Base-by-base conservation (phyloP, 92 coral and sea anemone genomes). In the Zoanthus gigantus region DNA sequence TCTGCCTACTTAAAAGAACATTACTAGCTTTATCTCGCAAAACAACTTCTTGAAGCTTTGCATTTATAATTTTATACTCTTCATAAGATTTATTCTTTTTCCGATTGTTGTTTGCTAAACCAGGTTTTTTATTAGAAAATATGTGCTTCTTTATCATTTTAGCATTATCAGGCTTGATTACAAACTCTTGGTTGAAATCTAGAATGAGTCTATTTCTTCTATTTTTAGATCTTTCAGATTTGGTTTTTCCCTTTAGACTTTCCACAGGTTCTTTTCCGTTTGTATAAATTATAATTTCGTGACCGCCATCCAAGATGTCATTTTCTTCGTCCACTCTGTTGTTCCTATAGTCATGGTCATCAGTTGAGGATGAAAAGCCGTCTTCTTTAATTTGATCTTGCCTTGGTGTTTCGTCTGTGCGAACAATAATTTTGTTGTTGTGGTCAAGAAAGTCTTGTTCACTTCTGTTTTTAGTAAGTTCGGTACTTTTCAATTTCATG, bases 131-230 rank as follows among this genome's bases (percentile, higher is more conserved):
- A 52, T 52, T 30, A 58, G 42, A 34, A 34, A 0, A 1, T 34
- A 34, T 34, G 42, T 34, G 42, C 1, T 34, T 34, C 3, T 34
- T 34, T 34, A 34, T 34, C 3, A 58, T 45, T 16, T 37, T 15
- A 34, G 37, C 42, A 10, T 46, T 44, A 15, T 16, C n/a, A 17
- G 56, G 69, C 65, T 61, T 11, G 23, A 79, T 60, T n/a, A 34
- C 84, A 34, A 79, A 7, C 8, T 79, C 72, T 15, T 60, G 84
- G 61, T 71, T 79, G 34, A 58, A 54, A 23, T 79, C 84, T 14
- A 79, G 84, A 7, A 28, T 47, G 5, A 34, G 32, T 10, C 30
- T 15, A 29, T 0, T 32, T 6, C 34, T 65, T 0, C 9, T 12
- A 1, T 0, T 9, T 57, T 37, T 37, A 11, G 72, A 31, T 9